Conservation (phyloP, 1,140 invertebrate species). For the Notospermus geniculatus region DNA sequence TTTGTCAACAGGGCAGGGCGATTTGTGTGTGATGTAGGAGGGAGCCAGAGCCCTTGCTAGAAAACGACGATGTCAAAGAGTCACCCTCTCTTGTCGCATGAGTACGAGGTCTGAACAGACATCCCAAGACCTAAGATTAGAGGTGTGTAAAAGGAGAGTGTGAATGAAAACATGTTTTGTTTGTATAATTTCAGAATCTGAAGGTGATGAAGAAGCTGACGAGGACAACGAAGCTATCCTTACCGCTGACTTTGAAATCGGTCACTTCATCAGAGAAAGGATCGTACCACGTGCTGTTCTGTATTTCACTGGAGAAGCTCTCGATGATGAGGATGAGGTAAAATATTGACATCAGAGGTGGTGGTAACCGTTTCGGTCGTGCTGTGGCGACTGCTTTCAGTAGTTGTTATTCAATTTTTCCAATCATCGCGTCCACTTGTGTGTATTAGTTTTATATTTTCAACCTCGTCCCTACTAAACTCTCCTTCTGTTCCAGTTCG, state of each 20-base stretch:
- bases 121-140: too few relatives aligned
- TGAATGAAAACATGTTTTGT: too few relatives aligned
- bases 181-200: too few relatives aligned
- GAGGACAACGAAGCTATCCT: constrained; percentile 77
- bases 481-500: background rate
- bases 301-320: constrained; percentile 78
- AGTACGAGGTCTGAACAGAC: too few relatives aligned
- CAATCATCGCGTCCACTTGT: background rate
- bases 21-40: too few relatives aligned
- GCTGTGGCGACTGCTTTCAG: background rate
- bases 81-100: too few relatives aligned
- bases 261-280: constrained; percentile 93
- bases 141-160: too few relatives aligned
- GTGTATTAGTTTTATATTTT: background rate
- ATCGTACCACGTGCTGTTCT: constrained; percentile 90
- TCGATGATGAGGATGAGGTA: constrained; percentile 50
- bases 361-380: background rate
- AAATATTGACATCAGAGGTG: background rate
- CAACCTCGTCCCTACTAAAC: background rate
- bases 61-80: too few relatives aligned
- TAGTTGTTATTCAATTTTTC: background rate
- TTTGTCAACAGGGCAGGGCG: too few relatives aligned
- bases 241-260: constrained; percentile 93
- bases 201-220: constrained; percentile 48
- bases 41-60: too few relatives aligned